These are phyloP conservation scores for Zaprionus tsacasi DNA, from an alignment of 1,140 invertebrate species.

Conservation along the genomic window DNA sequence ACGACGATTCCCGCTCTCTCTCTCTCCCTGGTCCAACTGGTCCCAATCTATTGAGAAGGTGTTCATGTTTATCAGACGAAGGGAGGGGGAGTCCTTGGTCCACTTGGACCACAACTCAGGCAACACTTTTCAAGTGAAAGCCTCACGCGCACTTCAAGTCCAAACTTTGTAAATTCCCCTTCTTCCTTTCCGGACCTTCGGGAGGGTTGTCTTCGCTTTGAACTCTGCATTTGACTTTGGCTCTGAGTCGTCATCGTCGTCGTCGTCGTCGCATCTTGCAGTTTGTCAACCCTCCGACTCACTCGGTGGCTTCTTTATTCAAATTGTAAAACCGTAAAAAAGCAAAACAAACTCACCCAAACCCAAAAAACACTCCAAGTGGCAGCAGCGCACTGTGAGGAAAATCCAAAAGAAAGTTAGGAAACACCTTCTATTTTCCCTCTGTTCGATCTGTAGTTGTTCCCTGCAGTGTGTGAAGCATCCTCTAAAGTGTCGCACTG, in stretches of 20 bases:
- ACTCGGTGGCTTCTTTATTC: slow-evolving; percentile 13
- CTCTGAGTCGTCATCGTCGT: neutral
- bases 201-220: slow-evolving; percentile 39
- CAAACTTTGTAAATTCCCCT: slow-evolving; percentile 26
- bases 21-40: neutral
- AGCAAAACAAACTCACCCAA: slow-evolving; percentile 52
- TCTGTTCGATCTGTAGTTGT: slow-evolving; percentile 61
- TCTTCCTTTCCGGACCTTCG: neutral
- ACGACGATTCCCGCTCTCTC: neutral
- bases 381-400: neutral
- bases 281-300: slow-evolving; percentile 54
- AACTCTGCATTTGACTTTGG: slow-evolving; percentile 49
- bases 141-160: slow-evolving; percentile 45
- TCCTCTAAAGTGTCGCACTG: slow-evolving; percentile 62
- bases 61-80: slow-evolving; percentile 58
- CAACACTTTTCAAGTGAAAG: slow-evolving; percentile 61
- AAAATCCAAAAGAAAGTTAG: slow-evolving; percentile 6
- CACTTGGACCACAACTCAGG: slow-evolving; percentile 55
- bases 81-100: slow-evolving; percentile 13
- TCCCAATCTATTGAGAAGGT: slow-evolving; percentile 50
- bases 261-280: slow-evolving; percentile 49
- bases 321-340: slow-evolving; percentile 62
- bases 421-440: slow-evolving; percentile 24
- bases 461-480: slow-evolving; percentile 40
- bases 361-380: slow-evolving; percentile 16